phyloP scores from a whole-genome alignment of 2,113 vertebrate species.

The Gopherus flavomarginatus region DNA sequence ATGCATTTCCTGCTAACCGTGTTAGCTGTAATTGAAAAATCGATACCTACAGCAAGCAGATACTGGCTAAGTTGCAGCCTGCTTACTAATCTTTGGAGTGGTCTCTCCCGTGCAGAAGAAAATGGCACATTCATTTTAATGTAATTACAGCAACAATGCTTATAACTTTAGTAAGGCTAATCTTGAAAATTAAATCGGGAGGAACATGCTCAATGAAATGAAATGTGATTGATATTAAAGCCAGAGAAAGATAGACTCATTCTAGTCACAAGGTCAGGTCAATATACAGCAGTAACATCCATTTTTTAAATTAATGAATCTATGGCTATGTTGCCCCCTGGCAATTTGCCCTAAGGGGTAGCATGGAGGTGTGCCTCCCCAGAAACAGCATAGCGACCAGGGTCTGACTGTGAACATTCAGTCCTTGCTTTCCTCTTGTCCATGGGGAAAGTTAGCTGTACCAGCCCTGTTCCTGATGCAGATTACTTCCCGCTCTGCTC shows the following conservation, averaged over 20 bases:
- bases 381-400: background rate
- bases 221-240: background rate
- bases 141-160: background rate
- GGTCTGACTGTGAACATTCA: background rate
- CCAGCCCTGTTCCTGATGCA: background rate
- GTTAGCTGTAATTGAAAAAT: conserved; percentile 42
- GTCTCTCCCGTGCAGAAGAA: background rate
- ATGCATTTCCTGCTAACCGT: background rate
- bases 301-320: background rate
- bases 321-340: background rate
- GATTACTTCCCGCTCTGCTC: background rate
- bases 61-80: conserved; percentile 20
- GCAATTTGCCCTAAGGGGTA: background rate
- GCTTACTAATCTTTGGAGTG: conserved; percentile 16
- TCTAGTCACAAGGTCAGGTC: background rate
- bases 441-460: background rate
- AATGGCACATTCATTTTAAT: conserved; percentile 10
- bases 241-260: background rate
- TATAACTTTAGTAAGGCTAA: background rate
- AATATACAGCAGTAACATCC: background rate
- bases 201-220: background rate
- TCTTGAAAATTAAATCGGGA: conserved; percentile 14
- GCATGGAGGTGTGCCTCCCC: background rate
- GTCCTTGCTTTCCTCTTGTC: background rate
- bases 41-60: conserved; percentile 46